Percentiles rank a stretch among this genome's conserved stretches.
Conservation (phyloP, 1,140 invertebrate genomes). For the Bacillus rossius region DNA sequence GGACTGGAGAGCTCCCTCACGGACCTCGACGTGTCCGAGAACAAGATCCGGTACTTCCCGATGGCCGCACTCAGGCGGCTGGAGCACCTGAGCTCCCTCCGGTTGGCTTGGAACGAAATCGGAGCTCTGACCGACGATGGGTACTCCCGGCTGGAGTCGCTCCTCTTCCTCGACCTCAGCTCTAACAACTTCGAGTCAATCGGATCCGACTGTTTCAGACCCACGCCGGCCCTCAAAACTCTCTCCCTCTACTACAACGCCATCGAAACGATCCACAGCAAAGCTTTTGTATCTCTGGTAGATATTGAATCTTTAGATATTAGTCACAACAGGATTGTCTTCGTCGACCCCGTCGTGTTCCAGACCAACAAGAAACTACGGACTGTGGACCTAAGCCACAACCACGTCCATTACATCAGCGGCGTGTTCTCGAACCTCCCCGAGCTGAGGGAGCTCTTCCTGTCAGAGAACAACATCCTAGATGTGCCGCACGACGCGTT, state of each 20-base stretch:
- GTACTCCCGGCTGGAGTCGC: slow-evolving; percentile 61
- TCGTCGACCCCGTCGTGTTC: slow-evolving; percentile 64
- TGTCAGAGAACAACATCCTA: slow-evolving; percentile 87
- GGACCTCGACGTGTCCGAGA: slow-evolving; percentile 81
- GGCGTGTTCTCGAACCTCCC: slow-evolving; percentile 74
- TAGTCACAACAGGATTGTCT: slow-evolving; percentile 80
- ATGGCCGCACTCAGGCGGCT: slow-evolving; percentile 70
- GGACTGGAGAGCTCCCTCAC: slow-evolving; percentile 72
- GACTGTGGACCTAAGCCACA: slow-evolving; percentile 81
- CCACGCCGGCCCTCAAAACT: slow-evolving; percentile 69
- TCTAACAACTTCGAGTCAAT: slow-evolving; percentile 78
- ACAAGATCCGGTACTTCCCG: slow-evolving; percentile 75
- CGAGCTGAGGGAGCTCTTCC: slow-evolving; percentile 71
- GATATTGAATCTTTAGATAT: slow-evolving; percentile 79
- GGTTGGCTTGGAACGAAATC: slow-evolving; percentile 80
- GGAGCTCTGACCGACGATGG: slow-evolving; percentile 60
- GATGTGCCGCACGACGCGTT: slow-evolving; percentile 79
- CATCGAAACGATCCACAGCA: slow-evolving; percentile 68
- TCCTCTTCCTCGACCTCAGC: slow-evolving; percentile 76
- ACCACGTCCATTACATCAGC: slow-evolving; percentile 78
- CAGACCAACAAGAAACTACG: slow-evolving; percentile 64
- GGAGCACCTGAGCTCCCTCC: slow-evolving; percentile 62
- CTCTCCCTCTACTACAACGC: slow-evolving; percentile 80
- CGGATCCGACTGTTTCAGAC: slow-evolving; percentile 66
- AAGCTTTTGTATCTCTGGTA: slow-evolving; percentile 64